phyloP scores from a whole-genome alignment of 2,888 invertebrate species.

The Dasypogon diadema region DNA sequence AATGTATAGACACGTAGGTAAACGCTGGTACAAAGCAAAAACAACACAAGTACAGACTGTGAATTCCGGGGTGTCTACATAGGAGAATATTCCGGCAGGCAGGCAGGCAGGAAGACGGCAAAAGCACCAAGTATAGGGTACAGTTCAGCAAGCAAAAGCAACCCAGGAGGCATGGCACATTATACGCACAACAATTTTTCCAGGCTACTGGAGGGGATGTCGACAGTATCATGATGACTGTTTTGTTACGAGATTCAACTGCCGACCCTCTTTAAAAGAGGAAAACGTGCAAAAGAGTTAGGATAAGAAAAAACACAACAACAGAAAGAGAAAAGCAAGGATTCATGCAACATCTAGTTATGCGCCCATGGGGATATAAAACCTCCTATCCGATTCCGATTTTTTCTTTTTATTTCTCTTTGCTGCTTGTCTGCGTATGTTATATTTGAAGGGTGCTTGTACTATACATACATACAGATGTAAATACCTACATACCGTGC shows the following conservation, averaged over 20 bases:
- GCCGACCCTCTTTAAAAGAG: constrained; percentile 1
- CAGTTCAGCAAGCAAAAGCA: background rate
- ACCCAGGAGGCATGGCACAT: background rate
- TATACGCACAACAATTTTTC: background rate
- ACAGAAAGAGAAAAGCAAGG: background rate
- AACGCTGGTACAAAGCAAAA: background rate
- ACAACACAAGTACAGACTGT: background rate
- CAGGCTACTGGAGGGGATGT: background rate
- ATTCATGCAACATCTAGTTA: background rate
- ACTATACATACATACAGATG: background rate
- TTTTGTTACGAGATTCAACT: background rate
- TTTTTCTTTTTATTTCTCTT: background rate
- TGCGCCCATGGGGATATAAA: constrained; percentile 6
- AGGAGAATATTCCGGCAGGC: background rate
- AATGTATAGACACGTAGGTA: background rate
- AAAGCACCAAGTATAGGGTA: background rate
- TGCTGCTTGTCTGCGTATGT: background rate
- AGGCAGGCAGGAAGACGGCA: background rate
- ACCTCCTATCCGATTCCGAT: background rate
- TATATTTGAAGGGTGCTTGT: background rate
- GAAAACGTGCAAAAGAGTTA: constrained; percentile 4
- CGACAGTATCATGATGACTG: background rate
- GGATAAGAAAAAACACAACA: background rate
- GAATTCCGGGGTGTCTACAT: background rate
- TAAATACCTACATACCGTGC: background rate